Evolutionary conservation across 2,797 vertebrate species (phyloP), one percentile per base, ranked within the genome.

Genomic region (Anomalospiza imberbis): DNA sequence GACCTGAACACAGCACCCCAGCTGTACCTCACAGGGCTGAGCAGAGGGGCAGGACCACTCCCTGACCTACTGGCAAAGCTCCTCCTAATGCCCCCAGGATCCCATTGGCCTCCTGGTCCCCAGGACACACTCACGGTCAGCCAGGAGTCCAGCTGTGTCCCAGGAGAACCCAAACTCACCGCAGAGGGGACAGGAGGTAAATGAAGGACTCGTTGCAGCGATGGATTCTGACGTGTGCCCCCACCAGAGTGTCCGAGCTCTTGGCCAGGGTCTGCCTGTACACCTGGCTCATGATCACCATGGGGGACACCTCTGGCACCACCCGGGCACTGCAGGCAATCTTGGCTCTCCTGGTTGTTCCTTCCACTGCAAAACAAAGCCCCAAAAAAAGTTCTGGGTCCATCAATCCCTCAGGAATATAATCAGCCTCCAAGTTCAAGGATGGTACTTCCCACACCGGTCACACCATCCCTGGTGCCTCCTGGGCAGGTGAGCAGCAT

Each of bases 191-290:
- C 6, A 99, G 98, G 7, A 99, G 98, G 94, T 99, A 99, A 57
- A 99, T 99, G 96, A 99, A 99, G 83, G 99, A 98, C n/a, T 99
- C 98, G 0, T 98, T 98, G 97, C 99, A 99, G 63, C 98, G 97
- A 97, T 99, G 98, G 94, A 99, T 98, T 89, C 98, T 99, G 66
- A 99, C 79, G 17, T 99, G 99, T 70, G 99, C 98, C 3, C 98
- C 98, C 5, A 98, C 98, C 96, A 99, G 95, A 67, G 98, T 99
- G 83, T 99, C 98, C 0, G 99, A 99, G 89, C 99, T 99, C 97
- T 99, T 99, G 77, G 99, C 99, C 96, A 99, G 89, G 0, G 99
- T 99, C 97, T 99, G 99, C 93, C 98, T 99, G 94, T 98, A 98
- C 61, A 99, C 98, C 65, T 99, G 99, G 44, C 99, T 99, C 98